Evolutionary conservation across 2,113 vertebrate species (phyloP).

Genomic region (Pollachius pollachius): DNA sequence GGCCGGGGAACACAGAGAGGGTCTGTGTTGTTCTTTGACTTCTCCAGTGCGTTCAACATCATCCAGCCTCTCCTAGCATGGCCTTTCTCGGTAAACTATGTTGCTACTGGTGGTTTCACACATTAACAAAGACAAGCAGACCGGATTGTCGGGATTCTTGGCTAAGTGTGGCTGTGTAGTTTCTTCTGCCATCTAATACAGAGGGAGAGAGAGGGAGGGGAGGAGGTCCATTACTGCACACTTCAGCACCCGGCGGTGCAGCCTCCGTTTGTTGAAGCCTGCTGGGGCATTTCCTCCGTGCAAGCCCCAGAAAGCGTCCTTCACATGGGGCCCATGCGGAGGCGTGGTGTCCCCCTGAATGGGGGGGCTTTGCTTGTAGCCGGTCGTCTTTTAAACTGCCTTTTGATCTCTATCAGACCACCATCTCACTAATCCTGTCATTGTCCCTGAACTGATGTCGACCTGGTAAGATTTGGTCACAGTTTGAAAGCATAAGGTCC

Average conservation of each 20-base stretch:
- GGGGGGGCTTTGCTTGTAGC: conserved; percentile 33
- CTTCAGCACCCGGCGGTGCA: conserved; percentile 42
- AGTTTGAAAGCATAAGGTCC: conserved; percentile 33
- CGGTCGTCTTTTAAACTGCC: no score
- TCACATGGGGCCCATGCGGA: conserved; percentile 21
- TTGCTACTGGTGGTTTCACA: no score
- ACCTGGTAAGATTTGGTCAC: conserved; percentile 42
- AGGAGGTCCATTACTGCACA: conserved; percentile 28
- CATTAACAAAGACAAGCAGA: no score
- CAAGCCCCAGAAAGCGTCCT: conserved; percentile 43
- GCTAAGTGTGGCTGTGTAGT: no score
- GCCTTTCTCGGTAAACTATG: no score
- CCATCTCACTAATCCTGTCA: conserved; percentile 28
- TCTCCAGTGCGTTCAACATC: no score
- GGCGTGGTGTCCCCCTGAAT: conserved; percentile 6
- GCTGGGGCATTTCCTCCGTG: conserved; percentile 43
- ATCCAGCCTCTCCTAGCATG: no score
- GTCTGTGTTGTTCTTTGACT: no score
- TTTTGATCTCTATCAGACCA: conserved; percentile 37
- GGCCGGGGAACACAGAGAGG: no score
- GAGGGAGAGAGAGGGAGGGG: no score
- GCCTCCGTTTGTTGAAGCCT: conserved; percentile 43
- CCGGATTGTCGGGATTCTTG: no score
- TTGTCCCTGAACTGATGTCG: conserved; percentile 33
- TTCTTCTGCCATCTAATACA: no score